These are phyloP conservation scores for Spialia ferax DNA, from an alignment of 2,888 invertebrate genomes.

Conservation along the genomic window DNA sequence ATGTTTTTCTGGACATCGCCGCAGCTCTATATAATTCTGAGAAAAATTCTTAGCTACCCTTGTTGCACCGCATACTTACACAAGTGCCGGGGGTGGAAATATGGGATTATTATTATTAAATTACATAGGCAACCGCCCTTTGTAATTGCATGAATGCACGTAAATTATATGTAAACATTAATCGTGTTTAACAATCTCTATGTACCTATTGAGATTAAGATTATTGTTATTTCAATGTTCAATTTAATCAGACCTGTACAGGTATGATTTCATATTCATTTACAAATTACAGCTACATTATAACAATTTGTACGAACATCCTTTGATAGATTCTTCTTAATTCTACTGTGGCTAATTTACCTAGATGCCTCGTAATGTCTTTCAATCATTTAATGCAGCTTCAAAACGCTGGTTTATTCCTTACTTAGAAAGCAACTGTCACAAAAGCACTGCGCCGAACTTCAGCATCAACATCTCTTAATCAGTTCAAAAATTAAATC, in stretches of 20 bases:
- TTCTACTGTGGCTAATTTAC: too few species aligned
- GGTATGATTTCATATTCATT: too few species aligned
- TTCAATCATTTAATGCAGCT: too few species aligned
- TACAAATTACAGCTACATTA: too few species aligned
- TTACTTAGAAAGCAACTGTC: neutral
- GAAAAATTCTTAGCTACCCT: slow-evolving; percentile 55
- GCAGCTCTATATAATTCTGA: slow-evolving; percentile 54
- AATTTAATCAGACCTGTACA: too few species aligned
- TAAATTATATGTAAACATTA: neutral
- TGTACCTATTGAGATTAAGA: too few species aligned
- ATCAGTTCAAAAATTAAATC: neutral
- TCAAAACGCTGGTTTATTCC: too few species aligned
- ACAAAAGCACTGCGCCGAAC: neutral
- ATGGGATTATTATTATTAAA: slow-evolving; percentile 76
- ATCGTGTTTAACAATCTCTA: slow-evolving; percentile 1
- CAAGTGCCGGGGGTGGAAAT: slow-evolving; percentile 66
- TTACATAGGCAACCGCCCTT: slow-evolving; percentile 57
- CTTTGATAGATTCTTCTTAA: too few species aligned
- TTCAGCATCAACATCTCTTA: neutral
- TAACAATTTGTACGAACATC: too few species aligned
- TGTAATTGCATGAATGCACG: slow-evolving; percentile 32
- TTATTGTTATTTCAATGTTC: too few species aligned
- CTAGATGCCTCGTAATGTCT: too few species aligned
- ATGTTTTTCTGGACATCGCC: slow-evolving; percentile 2
- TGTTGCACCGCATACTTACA: slow-evolving; percentile 62